phyloP scores from a whole-genome alignment of 2,113 vertebrate genomes.

The Mormyrus lacerda region DNA sequence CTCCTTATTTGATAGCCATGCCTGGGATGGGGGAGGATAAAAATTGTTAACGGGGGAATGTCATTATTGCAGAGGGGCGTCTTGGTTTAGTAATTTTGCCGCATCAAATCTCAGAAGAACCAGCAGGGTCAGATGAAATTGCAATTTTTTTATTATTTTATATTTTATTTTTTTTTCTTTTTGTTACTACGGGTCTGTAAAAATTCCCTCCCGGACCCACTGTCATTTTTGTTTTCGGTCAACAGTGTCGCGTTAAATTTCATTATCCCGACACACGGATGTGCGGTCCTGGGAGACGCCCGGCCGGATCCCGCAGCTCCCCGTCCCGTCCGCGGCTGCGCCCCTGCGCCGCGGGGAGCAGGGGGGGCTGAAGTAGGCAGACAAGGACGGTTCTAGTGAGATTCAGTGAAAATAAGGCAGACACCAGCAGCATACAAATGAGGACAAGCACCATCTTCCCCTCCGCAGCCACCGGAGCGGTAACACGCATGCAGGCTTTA shows the following conservation, averaged over 20 bases:
- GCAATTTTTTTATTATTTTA: neutral
- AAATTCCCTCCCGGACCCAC: neutral
- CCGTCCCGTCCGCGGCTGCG: neutral
- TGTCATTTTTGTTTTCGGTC: neutral
- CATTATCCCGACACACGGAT: neutral
- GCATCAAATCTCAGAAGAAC: neutral
- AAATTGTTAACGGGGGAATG: neutral
- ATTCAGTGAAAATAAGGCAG: conserved; percentile 2
- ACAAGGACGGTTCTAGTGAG: conserved; percentile 10
- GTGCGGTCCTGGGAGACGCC: neutral
- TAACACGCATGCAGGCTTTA: neutral
- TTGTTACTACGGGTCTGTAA: neutral
- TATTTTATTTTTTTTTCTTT: neutral
- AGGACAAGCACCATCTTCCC: conserved; percentile 1
- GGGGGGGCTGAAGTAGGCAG: neutral
- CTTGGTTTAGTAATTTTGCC: conserved; percentile 2
- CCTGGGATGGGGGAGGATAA: neutral
- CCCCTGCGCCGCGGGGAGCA: neutral
- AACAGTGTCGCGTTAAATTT: neutral
- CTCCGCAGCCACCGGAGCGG: neutral
- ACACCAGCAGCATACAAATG: conserved; percentile 9
- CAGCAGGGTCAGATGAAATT: neutral
- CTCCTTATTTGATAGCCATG: neutral
- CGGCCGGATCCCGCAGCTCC: neutral
- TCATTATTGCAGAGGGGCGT: neutral